These are phyloP conservation scores for Orthonyx spaldingii DNA, from an alignment of 2,113 vertebrate species.

Conservation along the genomic window DNA sequence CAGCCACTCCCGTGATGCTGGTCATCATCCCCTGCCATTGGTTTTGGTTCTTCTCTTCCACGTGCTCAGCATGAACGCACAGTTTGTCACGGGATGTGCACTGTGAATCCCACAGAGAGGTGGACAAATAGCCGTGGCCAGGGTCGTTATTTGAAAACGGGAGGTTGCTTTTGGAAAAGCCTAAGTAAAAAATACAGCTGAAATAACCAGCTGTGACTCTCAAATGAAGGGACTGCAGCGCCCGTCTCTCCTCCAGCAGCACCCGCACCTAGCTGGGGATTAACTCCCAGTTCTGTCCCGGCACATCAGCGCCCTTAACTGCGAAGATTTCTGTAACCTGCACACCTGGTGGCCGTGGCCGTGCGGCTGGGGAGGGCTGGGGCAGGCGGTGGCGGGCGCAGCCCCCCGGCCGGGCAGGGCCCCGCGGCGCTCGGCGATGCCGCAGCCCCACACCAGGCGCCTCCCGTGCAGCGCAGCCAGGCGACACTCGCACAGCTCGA, in stretches of 20 bases:
- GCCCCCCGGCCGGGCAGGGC: background rate
- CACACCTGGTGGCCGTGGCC: background rate
- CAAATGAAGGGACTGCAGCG: background rate
- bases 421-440: background rate
- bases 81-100: background rate
- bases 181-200: background rate
- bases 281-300: background rate
- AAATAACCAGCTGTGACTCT: background rate
- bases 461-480: constrained; percentile 75
- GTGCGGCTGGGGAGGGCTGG: background rate
- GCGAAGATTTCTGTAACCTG: constrained; percentile 46
- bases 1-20: background rate
- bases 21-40: background rate
- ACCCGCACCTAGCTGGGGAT: background rate
- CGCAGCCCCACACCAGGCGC: constrained; percentile 71
- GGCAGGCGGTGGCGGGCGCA: background rate
- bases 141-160: background rate
- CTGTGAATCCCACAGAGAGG: background rate
- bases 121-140: background rate
- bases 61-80: background rate
- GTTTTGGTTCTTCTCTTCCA: background rate
- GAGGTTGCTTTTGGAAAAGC: background rate
- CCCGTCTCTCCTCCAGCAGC: background rate
- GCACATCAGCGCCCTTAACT: background rate
- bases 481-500: constrained; percentile 84